These are phyloP conservation scores for Chaetops frenatus DNA, from an alignment of 2,113 vertebrate species.

Conservation along the genomic window DNA sequence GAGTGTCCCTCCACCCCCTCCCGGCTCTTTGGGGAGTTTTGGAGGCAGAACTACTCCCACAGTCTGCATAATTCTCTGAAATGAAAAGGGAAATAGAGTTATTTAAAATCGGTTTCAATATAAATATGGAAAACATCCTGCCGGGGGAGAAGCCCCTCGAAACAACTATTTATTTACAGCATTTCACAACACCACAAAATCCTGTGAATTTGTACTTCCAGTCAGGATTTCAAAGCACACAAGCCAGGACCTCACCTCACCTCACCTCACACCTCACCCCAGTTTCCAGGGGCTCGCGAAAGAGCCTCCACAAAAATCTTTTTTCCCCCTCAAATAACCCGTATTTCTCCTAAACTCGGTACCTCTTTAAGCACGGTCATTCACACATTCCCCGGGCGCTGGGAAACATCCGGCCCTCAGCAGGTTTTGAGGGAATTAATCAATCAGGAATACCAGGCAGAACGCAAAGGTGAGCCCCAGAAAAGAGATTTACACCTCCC, in stretches of 20 bases:
- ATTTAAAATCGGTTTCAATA: not conserved
- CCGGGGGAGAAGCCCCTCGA: not conserved
- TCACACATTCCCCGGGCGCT: not conserved
- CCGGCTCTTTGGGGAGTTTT: not conserved
- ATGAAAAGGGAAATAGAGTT: slow-evolving; percentile 15
- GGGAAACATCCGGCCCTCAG: not conserved
- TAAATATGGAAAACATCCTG: not conserved
- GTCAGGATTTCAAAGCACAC: not conserved
- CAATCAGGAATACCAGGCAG: not conserved
- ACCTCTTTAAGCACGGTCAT: fast-evolving
- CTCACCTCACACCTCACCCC: fast-evolving
- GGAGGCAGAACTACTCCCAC: slow-evolving; percentile 19
- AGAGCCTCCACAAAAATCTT: not conserved
- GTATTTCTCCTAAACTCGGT: not conserved
- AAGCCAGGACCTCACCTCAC: not conserved
- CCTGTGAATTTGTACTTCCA: not conserved
- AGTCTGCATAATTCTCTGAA: not conserved
- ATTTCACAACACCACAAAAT: not conserved
- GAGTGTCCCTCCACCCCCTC: not conserved
- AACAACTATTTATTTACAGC: not conserved
- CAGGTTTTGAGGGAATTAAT: not conserved
- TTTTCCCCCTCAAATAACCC: not conserved
- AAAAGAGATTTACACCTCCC: not conserved
- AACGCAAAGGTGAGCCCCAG: not conserved
- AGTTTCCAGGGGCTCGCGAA: not conserved